Evolutionary conservation across 2,888 invertebrate genomes (phyloP), one percentile per base, ranked within the genome.

Genomic region (Netelia fuscicornis): DNA sequence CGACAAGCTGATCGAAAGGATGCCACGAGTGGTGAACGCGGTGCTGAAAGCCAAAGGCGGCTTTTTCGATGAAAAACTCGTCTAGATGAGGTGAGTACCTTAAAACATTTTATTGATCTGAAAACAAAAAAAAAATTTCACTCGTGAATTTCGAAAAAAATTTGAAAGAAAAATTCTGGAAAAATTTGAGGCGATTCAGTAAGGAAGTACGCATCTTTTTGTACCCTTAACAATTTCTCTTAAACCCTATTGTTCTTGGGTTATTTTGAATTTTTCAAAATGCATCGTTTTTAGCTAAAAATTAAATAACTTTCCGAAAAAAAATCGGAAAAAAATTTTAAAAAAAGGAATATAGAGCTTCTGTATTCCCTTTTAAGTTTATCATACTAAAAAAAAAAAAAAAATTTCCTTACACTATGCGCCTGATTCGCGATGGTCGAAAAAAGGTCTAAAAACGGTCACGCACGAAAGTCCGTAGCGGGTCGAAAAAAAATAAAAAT

Each of bases 101-200:
- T 9, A 83, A 86, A 56, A 89, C 88, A 58, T 88, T 90, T 44
- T 86, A 90, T 60, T 58, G 81, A 37, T 9, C 42, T 65, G 42
- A 42, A 65, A n/a, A n/a, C n/a, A n/a, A n/a, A n/a, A 65, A 65
- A 13, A 42, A 37, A n/a, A n/a, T n/a, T n/a, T n/a, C n/a, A n/a
- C n/a, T n/a, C n/a, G n/a, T n/a, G n/a, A n/a, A n/a, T n/a, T n/a
- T n/a, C n/a, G n/a, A 60, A 17, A 60, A 20, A n/a, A n/a, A n/a
- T n/a, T n/a, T n/a, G n/a, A 1, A 10, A 11, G 11, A 64, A 52
- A 74, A 44, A 74, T 74, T 74, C 72, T 1, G 25, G 25, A 62
- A 62, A 74, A 74, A 62, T 23, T 48, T 9, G 48, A 17, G 48
- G 30, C 37, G 37, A 37, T 64, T 37, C 11, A 42, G 30, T 30